Base-by-base conservation (phyloP, 2,797 vertebrate genomes). In the Carapus acus region DNA sequence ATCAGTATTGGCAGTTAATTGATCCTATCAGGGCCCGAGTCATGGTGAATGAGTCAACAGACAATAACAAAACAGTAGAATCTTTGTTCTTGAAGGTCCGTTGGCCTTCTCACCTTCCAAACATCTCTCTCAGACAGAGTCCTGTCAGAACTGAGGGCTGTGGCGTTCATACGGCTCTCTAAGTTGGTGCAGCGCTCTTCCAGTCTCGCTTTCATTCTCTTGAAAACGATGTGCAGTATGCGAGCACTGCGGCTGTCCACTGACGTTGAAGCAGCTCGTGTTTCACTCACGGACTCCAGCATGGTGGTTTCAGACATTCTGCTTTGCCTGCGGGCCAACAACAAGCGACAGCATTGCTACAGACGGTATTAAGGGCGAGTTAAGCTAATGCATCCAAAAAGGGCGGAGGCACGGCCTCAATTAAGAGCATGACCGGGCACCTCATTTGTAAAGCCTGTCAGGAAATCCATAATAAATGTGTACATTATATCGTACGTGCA, bases 21-120 rank as follows among this genome's bases (percentile, higher is more conserved):
- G n/a, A n/a, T n/a, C n/a, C n/a, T n/a, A n/a, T n/a, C n/a, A n/a
- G n/a, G n/a, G n/a, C n/a, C n/a, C n/a, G n/a, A n/a, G n/a, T n/a
- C n/a, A n/a, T n/a, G n/a, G n/a, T n/a, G n/a, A n/a, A n/a, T n/a
- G n/a, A n/a, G n/a, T n/a, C n/a, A n/a, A n/a, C n/a, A n/a, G n/a
- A n/a, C n/a, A n/a, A n/a, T n/a, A n/a, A n/a, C n/a, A n/a, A n/a
- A n/a, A n/a, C n/a, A n/a, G n/a, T n/a, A n/a, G n/a, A n/a, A n/a
- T n/a, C n/a, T n/a, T n/a, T 27, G 24, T 9, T 27, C 9, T 27
- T 27, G 24, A 36, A n/a, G n/a, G 14, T 33, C 9, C 31, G 9
- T 5, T 33, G 24, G 20, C 44, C 40, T 12, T 36, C 58, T 65
- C 75, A 86, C 83, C 85, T 85, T 85, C 49, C 1, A 36, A 34